phyloP scores from a whole-genome alignment of 2,888 invertebrate species.

The Geotrupes spiniger region DNA sequence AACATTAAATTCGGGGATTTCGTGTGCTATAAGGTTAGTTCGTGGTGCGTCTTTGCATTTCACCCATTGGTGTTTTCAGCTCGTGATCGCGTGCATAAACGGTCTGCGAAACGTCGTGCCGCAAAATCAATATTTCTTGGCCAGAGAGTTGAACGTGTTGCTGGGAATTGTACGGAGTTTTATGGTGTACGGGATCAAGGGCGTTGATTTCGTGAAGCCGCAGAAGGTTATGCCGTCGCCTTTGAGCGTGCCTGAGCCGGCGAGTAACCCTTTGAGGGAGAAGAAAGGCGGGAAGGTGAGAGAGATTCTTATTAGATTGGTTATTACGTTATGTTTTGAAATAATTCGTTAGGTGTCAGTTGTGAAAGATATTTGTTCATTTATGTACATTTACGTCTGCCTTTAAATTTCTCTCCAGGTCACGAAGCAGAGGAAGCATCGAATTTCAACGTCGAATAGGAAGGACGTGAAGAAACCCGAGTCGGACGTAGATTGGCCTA shows the following conservation, averaged over 20 bases:
- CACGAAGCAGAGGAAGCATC: constrained; percentile 27
- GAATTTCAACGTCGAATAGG: constrained; percentile 19
- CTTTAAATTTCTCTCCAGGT: constrained; percentile 1
- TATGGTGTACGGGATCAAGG: constrained; percentile 54
- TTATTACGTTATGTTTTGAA: no score
- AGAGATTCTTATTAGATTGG: no score
- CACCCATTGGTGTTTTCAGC: constrained; percentile 40
- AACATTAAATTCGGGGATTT: constrained; percentile 50
- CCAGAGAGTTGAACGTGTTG: constrained; percentile 51
- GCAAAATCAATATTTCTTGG: constrained; percentile 40
- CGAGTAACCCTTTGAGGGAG: background rate
- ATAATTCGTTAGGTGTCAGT: no score
- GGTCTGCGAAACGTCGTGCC: constrained; percentile 45
- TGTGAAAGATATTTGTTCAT: no score
- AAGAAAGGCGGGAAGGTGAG: background rate
- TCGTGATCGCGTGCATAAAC: constrained; percentile 49
- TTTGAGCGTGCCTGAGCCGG: constrained; percentile 57
- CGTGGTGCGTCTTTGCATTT: no score
- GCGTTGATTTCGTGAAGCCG: constrained; percentile 52
- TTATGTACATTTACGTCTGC: no score
- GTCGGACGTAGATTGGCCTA: background rate
- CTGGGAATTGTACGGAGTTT: constrained; percentile 60
- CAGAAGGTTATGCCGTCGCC: constrained; percentile 60
- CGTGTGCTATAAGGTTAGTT: constrained; percentile 53
- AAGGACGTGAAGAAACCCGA: constrained; percentile 22